These are phyloP conservation scores for Acrocephalus scirpaceus DNA, from an alignment of 2,797 vertebrate genomes.

Conservation along the genomic window DNA sequence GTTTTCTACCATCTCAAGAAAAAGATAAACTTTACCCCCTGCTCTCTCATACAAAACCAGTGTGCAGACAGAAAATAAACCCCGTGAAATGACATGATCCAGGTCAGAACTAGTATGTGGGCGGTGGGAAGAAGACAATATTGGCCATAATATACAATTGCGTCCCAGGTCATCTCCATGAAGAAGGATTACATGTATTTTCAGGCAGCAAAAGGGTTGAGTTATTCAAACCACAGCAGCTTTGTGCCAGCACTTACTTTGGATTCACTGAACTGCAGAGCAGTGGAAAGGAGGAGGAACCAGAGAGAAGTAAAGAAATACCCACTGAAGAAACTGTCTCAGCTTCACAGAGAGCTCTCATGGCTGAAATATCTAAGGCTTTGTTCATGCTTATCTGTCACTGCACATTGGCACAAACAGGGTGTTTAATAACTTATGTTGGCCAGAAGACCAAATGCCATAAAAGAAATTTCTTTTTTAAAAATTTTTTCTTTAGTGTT, in stretches of 20 bases:
- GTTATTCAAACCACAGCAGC: neutral
- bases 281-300: neutral
- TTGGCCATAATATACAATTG: neutral
- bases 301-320: neutral
- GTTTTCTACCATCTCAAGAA: neutral
- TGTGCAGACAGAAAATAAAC: neutral
- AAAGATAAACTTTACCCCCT: neutral
- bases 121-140: accelerated
- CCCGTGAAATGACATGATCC: neutral
- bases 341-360: neutral
- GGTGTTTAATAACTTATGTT: accelerated
- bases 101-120: neutral
- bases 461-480: neutral
- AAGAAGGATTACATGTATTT: neutral
- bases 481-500: neutral
- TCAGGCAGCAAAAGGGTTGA: neutral
- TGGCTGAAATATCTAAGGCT: neutral
- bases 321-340: neutral
- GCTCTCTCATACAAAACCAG: neutral
- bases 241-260: neutral
- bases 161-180: neutral
- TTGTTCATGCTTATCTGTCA: neutral
- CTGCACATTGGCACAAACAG: neutral
- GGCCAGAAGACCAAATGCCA: neutral
- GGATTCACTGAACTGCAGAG: neutral